Evolutionary conservation across 1,140 invertebrate species (phyloP), one percentile per base, ranked within the genome.

Genomic region (Diabrotica undecimpunctata): DNA sequence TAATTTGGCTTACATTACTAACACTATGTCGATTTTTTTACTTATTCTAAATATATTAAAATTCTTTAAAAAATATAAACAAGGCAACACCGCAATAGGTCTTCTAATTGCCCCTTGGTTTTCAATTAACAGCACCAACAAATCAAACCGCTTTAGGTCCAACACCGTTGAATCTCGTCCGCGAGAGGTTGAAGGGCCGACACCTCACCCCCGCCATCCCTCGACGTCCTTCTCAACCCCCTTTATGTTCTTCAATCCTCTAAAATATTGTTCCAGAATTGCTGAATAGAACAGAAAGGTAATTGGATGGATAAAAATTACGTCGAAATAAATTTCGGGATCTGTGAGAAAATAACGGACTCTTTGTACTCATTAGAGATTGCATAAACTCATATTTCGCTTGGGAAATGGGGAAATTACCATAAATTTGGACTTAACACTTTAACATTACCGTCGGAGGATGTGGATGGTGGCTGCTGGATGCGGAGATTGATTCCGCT

Each of bases 61-160:
- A 51, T 51, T 51, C 0, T 51, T 51, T 25, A 25, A 46, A 46
- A 46, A 10, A 46, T 8, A 46, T 10, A 46, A 8, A 46, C 41
- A 46, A 10, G 41, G n/a, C 41, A 46, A 46, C 41, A 46, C 41
- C 41, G 41, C 41, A 8, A 46, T 10, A 46, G 8, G 41, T n/a
- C 8, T 46, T 46, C 2, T 46, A 46, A 46, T 46, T 46, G 41
- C 41, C 77, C 74, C 69, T 73, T 69, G 78, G 78, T 75, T 80
- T 80, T 80, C 78, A 80, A 80, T 80, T 80, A 80, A 80, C 78
- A 77, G 73, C 75, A 70, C 75, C 75, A 77, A 80, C 78, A 80
- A 80, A 80, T 80, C 78, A 80, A 80, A 79, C 78, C 74, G 78
- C 76, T 77, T 78, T 79, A 75, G 70, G 71, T 67, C 63, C 70